Base-by-base conservation (phyloP, 1,140 invertebrate species). In the Chlorops oryzae region DNA sequence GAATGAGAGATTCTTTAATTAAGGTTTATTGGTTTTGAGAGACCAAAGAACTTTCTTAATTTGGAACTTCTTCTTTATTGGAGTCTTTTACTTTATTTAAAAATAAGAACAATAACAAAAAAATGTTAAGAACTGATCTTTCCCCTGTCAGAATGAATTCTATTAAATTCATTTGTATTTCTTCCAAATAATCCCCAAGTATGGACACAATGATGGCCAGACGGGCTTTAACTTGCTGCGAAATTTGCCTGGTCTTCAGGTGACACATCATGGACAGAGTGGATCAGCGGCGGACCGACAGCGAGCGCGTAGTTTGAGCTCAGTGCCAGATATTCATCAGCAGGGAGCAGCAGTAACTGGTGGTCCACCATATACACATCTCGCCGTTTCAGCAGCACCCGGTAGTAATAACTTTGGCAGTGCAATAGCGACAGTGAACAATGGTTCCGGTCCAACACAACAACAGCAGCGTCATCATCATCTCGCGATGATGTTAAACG, bases 281-380 rank as follows among this genome's bases (percentile, higher is more conserved):
- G 64, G 59, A 22, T 61, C 61, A 9, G 58, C 65, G 41, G 61
- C 65, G 58, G 86, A 86, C 59, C 77, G 88, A 59, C 87, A 90
- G 67, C 74, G 88, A 51, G 87, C 88, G 15, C 78, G 88, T 51
- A 90, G 87, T 17, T 72, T 92, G 50, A 90, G 88, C 41, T 89
- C 86, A 52, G 88, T 91, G 51, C 86, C 87, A 3, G 87, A 90
- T 66, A 74, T 86, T 35, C 80, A 82, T 52, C 77, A 78, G 21
- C 51, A 53, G 38, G 56, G 52, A 21, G 46, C 28, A 48, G 41
- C 52, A 24, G 41, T 40, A 32, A 23, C 38, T 23, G 52, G 47
- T 39, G 53, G 42, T 40, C 47, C 35, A 37, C 46, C 38, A 4
- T 50, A 44, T 55, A 63, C 49, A 52, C 57, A 58, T 50, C 45